phyloP scores from a whole-genome alignment of 2,797 vertebrate genomes.

The Lycodopsis pacificus region DNA sequence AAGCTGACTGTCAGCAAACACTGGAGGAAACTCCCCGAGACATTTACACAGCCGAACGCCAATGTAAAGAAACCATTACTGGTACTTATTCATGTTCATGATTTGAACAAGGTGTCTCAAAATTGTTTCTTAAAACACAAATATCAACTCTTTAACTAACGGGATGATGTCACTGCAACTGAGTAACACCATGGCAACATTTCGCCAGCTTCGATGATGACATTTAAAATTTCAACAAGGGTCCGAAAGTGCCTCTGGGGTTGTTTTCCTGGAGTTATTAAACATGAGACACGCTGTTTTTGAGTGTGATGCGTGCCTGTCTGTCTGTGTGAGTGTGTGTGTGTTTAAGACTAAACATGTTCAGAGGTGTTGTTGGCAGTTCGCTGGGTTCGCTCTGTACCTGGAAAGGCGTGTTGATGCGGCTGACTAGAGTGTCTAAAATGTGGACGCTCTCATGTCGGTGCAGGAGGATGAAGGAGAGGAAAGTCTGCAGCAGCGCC shows the following conservation, averaged over 20 bases:
- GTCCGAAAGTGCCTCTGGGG: conserved; percentile 12
- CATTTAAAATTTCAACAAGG: conserved; percentile 34
- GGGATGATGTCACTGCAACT: conserved; percentile 9
- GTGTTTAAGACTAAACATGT: background rate
- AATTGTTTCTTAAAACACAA: background rate
- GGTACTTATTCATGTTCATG: conserved; percentile 38
- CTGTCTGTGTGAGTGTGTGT: background rate
- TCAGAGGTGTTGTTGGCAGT: background rate
- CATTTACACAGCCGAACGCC: conserved; percentile 26
- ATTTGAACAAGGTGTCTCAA: conserved; percentile 1
- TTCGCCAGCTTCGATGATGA: conserved; percentile 30
- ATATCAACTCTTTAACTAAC: conserved; percentile 6
- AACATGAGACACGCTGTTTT: conserved; percentile 3
- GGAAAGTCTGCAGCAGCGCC: conserved; percentile 94
- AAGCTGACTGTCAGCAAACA: conserved; percentile 12
- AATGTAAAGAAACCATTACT: conserved; percentile 13
- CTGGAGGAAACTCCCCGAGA: conserved; percentile 17
- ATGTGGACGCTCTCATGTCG: conserved; percentile 94
- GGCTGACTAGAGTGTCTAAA: conserved; percentile 94
- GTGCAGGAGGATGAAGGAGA: conserved; percentile 95
- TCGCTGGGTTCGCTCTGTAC: conserved; percentile 67
- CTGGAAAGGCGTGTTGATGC: conserved; percentile 98
- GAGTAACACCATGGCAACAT: conserved; percentile 50
- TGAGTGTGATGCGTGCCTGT: background rate
- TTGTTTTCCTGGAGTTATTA: background rate